Conservation (phyloP, 2,113 vertebrate genomes). For the Phodopus roborovskii region DNA sequence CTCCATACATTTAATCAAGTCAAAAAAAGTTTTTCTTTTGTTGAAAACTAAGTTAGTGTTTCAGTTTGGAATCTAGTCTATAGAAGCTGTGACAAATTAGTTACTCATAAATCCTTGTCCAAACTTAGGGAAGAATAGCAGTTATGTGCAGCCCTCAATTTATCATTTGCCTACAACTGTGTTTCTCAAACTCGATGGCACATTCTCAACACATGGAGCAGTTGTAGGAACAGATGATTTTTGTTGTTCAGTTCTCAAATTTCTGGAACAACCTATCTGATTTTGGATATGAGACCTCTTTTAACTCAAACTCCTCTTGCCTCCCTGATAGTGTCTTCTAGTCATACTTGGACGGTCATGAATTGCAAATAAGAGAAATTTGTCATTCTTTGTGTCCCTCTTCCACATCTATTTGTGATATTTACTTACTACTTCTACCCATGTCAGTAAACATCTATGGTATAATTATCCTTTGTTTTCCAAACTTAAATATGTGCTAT, state of each 20-base stretch:
- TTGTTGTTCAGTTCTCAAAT: too few species aligned
- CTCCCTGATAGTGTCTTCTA: neutral
- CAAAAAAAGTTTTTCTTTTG: neutral
- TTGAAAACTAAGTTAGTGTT: neutral
- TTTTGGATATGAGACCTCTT: accelerated
- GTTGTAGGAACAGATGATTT: neutral
- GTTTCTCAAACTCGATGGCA: neutral
- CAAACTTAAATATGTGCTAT: neutral
- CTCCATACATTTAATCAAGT: neutral
- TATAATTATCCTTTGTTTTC: neutral
- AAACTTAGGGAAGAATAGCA: neutral
- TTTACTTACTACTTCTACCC: neutral
- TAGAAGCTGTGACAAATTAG: neutral
- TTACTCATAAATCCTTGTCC: neutral
- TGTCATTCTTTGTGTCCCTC: neutral
- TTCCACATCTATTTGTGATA: neutral
- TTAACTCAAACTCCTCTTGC: neutral
- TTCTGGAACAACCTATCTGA: neutral
- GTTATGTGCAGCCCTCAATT: neutral
- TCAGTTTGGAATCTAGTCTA: neutral
- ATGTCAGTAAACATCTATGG: neutral
- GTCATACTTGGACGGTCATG: neutral
- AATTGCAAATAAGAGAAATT: neutral
- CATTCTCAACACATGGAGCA: neutral
- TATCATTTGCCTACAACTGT: neutral